Evolutionary conservation across 1,140 invertebrate genomes (phyloP).

Genomic region (Caenorhabditis remanei): DNA sequence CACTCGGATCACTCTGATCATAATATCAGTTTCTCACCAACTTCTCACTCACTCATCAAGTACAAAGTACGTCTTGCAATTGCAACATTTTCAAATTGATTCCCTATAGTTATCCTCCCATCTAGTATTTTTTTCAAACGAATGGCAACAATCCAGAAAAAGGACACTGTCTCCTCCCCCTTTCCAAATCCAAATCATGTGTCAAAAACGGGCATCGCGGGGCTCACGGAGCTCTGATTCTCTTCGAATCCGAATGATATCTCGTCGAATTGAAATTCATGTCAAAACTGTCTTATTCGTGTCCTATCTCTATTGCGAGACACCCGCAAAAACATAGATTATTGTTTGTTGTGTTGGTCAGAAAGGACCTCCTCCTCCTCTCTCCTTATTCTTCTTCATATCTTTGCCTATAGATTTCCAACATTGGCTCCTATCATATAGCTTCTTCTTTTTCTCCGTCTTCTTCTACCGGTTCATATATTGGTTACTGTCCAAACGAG

Average conservation of each 20-base stretch:
- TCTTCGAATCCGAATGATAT: not conserved
- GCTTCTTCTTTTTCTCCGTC: not conserved
- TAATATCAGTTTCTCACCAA: not conserved
- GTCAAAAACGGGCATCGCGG: constrained; percentile 23
- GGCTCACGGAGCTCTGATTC: not conserved
- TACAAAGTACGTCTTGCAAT: no score
- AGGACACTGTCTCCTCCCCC: not conserved
- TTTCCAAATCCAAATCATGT: not conserved
- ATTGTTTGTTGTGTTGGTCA: constrained; percentile 19
- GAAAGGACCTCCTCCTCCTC: constrained; percentile 19
- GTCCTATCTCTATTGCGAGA: no score
- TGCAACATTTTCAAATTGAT: not conserved
- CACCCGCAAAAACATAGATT: no score
- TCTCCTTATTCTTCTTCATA: no score
- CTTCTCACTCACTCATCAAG: not conserved
- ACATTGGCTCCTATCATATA: constrained; percentile 8
- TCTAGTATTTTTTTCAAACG: not conserved
- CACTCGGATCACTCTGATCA: constrained; percentile 2
- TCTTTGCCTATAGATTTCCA: not conserved
- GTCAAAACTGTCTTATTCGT: constrained; percentile 36
- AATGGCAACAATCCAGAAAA: not conserved
- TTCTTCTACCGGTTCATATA: not conserved
- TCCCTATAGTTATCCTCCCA: not conserved
- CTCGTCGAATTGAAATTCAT: constrained; percentile 5
- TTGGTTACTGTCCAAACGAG: constrained; percentile 46